These are phyloP conservation scores for Elgaria multicarinata DNA, from an alignment of 2,113 vertebrate genomes.

Conservation along the genomic window DNA sequence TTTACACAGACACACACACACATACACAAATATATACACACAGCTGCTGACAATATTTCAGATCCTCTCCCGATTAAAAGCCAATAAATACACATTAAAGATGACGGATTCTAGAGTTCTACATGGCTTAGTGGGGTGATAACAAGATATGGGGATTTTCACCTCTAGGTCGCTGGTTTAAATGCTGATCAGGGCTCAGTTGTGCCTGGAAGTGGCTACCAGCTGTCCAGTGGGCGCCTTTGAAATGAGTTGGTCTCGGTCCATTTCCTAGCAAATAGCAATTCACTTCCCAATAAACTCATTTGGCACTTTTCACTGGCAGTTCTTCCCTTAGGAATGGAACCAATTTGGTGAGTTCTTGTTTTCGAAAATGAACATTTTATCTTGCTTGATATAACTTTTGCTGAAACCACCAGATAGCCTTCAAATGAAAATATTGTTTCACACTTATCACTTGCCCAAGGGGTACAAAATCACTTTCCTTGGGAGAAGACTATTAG, in stretches of 20 bases:
- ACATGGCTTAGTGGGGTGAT: background rate
- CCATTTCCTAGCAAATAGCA: constrained; percentile 10
- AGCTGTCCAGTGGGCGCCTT: background rate
- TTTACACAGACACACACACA: fast-evolving
- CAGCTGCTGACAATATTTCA: background rate
- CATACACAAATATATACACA: too few species aligned
- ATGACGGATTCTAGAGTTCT: background rate
- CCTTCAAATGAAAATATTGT: background rate
- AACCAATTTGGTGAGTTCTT: too few species aligned
- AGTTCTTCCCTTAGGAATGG: fast-evolving
- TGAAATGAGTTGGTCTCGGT: constrained; percentile 18
- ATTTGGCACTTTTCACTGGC: background rate
- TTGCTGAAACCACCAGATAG: background rate
- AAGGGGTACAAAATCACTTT: background rate
- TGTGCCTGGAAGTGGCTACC: fast-evolving
- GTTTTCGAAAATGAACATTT: background rate
- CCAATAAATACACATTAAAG: constrained; percentile 9
- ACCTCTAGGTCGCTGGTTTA: background rate
- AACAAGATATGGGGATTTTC: background rate
- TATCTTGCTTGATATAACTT: background rate
- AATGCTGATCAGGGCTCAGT: background rate
- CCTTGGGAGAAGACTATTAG: background rate
- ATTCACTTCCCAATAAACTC: background rate
- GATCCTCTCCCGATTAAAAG: background rate
- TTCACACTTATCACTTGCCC: background rate